Evolutionary conservation across 2,888 invertebrate species (phyloP), one percentile per base, ranked within the genome.

Genomic region (Cryptus viduatorius): DNA sequence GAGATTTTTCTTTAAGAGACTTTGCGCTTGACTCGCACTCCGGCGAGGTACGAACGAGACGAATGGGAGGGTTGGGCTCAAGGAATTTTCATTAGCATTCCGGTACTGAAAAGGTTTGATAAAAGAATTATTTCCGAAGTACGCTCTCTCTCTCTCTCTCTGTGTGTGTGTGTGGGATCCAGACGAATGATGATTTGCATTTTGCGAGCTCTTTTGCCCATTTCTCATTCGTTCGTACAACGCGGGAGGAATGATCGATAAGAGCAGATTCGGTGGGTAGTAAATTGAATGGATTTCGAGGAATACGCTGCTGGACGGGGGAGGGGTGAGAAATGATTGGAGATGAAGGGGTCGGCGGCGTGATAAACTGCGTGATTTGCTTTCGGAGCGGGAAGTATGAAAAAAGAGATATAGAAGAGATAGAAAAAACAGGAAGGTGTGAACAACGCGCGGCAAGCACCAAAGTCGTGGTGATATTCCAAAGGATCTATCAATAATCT

Each of bases 401-500:
- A 37, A 8, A 37, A 37, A 37, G 37, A 37, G 0, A 37, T 4
- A 56, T 24, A 24, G 24, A 19, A 24, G 56, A 56, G 24, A 29
- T 10, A 48, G 61, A 31, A 24, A 46, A 12, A 14, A 24, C 14
- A 10, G 69, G 61, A 46, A 14, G 46, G 68, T 72, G 68, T 61
- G 61, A 86, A 81, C 59, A 86, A 78, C 80, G 78, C 75, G 83
- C 81, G 68, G 83, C 86, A 87, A 87, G 87, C 87, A 86, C 79
- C 85, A 87, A 86, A 84, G 79, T 85, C 82, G 79, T 78, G 79
- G 71, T 82, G 65, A 61, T 59, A 79, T 64, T 53, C 65, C 53
- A 61, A 59, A 79, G 87, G 76, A 84, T 72, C 76, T 56, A 56
- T 72, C 76, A 19, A 56, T 56, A 24, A 79, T 84, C 64, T 84